phyloP scores from a whole-genome alignment of 1,140 invertebrate species.

The Apis mellifera region Amel_HAv3.1 CM009941.2:10779001-10779500 shows the following conservation, averaged over 20 bases:
- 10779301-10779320: too few relatives aligned
- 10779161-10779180: too few relatives aligned
- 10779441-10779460: background rate
- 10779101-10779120: background rate
- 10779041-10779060: background rate
- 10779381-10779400: background rate
- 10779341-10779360: too few relatives aligned
- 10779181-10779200: too few relatives aligned
- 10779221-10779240: too few relatives aligned
- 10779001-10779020: background rate
- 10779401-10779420: background rate
- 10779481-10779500: slow-evolving; percentile 15
- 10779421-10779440: background rate
- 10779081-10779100: background rate
- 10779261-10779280: too few relatives aligned
- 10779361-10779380: too few relatives aligned
- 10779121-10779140: background rate
- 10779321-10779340: too few relatives aligned
- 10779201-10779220: too few relatives aligned
- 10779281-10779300: too few relatives aligned
- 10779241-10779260: too few relatives aligned
- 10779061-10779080: background rate
- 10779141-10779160: background rate
- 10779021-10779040: background rate
- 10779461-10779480: background rate